Base-by-base conservation (phyloP, 2,888 invertebrate genomes). In the Pasiphila rectangulata region DNA sequence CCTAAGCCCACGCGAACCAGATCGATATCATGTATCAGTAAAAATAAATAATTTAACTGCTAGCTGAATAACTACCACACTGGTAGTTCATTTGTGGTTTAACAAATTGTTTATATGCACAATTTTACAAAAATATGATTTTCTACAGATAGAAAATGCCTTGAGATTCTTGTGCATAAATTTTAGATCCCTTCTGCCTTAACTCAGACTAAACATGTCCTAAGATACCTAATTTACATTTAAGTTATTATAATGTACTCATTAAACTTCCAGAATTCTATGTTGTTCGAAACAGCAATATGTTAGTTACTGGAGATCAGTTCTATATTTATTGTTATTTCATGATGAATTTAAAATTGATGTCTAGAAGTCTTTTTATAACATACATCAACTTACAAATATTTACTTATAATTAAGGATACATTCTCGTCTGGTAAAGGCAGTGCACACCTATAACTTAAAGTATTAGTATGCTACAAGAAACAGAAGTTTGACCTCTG, bases 141-240 rank as follows among this genome's bases (percentile, higher is more conserved):
- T 32, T 17, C 23, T 16, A 21, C 4, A 4, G 17, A 15, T 17
- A 9, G 6, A 30, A 27, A 42, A 25, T 35, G 21, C 34, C 10
- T 40, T 51, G 72, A 72, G 68, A 72, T 72, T 72, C 67, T 41
- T 54, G 61, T 67, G 67, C 64, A 58, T 63, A 66, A 9, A 25
- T 40, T 43, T 44, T 15, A 51, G 56, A 56, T 56, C 57, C 54
- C 41, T 52, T 51, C 52, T 38, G 35, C 51, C 48, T 46, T 47
- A 29, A 46, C 47, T 41, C 38, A 57, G 55, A 59, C 60, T 59
- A 44, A 50, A 52, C 15, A 54, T 44, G 32, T 29, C 30, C 5
- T 19, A 4, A 13, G 27, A 13, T 24, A 36, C 29, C 23, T 42
- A 32, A 27, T 15, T 39, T 39, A 35, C n/a, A 29, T 30, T 30